These are phyloP conservation scores for Pseudopipra pipra DNA, from an alignment of 2,113 vertebrate genomes.

Conservation along the genomic window DNA sequence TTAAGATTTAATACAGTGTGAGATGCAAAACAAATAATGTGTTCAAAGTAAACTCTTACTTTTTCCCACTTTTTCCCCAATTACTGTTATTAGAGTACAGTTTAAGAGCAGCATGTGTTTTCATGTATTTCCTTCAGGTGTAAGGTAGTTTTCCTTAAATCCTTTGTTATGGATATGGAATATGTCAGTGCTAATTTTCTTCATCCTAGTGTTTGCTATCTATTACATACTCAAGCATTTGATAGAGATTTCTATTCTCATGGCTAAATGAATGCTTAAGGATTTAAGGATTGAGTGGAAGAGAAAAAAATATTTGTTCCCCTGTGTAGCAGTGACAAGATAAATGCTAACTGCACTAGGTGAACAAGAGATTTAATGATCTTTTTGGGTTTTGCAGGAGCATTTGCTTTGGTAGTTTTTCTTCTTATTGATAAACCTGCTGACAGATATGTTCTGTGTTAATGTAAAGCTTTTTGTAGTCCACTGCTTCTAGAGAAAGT, in stretches of 20 bases:
- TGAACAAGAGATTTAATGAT: not conserved
- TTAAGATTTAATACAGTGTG: not conserved
- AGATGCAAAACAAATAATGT: not conserved
- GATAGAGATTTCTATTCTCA: not conserved
- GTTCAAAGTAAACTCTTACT: not conserved
- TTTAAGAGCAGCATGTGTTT: not conserved
- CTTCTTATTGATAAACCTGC: not conserved
- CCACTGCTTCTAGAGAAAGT: not conserved
- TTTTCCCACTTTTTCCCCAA: accelerated
- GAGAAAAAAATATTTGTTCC: not conserved
- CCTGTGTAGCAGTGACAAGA: accelerated
- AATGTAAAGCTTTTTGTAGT: not conserved
- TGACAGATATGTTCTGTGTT: not conserved
- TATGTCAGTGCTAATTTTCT: not conserved
- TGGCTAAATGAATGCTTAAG: not conserved
- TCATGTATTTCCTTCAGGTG: not conserved
- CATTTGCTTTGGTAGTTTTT: not conserved
- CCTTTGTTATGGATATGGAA: not conserved
- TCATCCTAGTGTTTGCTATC: not conserved
- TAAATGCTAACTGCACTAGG: not conserved
- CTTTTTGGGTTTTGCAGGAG: not conserved
- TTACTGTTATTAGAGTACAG: not conserved
- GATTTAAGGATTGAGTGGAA: not conserved
- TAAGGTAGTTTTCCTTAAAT: not conserved
- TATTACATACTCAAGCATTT: not conserved